A percentile compares a stretch with the other conserved stretches of the same genome.
These are phyloP conservation scores for Verasper variegatus DNA, from an alignment of 2,113 vertebrate genomes.

Conservation along the genomic window DNA sequence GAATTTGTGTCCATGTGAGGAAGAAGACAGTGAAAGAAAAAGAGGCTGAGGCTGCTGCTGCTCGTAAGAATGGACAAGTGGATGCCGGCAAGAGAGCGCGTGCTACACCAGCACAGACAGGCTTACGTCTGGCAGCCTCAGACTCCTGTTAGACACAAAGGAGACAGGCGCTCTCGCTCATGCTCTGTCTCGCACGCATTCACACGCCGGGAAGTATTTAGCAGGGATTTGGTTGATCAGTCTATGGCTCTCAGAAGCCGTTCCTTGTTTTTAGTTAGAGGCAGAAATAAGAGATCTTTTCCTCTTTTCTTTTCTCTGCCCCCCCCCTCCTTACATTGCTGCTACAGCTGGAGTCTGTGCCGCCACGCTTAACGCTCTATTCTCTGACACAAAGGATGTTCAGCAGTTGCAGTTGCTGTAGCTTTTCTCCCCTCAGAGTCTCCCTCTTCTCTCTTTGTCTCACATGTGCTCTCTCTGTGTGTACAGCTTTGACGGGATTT, in stretches of 20 bases:
- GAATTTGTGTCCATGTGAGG: constrained; percentile 25
- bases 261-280: not conserved
- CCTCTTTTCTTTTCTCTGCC: not conserved
- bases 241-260: constrained; percentile 12
- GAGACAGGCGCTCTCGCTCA: constrained; percentile 59
- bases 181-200: constrained; percentile 35
- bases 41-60: constrained; percentile 30
- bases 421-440: not conserved
- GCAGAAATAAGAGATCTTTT: not conserved
- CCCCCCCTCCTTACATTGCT: not conserved
- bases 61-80: constrained; percentile 58
- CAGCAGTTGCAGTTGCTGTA: constrained; percentile 18
- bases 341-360: constrained; percentile 12
- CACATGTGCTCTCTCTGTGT: constrained; percentile 36
- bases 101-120: constrained; percentile 69
- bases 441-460: constrained; percentile 35
- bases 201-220: constrained; percentile 24
- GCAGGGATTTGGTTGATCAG: constrained; percentile 20
- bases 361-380: constrained; percentile 47
- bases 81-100: constrained; percentile 67
- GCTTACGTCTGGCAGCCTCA: constrained; percentile 76
- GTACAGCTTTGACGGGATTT: constrained; percentile 56
- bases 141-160: constrained; percentile 83
- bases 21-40: constrained; percentile 35
- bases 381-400: constrained; percentile 66